phyloP scores from a whole-genome alignment of 2,888 invertebrate species.

The Xestia c-nigrum region DNA sequence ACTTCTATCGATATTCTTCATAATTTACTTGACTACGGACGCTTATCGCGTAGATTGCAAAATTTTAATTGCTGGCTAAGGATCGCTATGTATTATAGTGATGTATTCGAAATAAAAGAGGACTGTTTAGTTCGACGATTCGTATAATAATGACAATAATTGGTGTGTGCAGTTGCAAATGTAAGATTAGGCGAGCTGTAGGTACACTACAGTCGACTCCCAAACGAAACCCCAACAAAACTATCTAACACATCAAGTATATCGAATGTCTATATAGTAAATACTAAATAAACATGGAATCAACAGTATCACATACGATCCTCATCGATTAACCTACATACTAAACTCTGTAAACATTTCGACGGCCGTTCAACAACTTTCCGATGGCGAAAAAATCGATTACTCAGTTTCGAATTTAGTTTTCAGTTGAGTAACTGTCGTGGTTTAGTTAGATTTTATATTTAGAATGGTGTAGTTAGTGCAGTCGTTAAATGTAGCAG shows the following conservation, averaged over 20 bases:
- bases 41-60: no score
- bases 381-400: slow-evolving; percentile 57
- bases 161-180: no score
- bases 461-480: slow-evolving; percentile 16
- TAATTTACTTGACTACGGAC: no score
- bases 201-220: no score
- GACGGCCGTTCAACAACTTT: slow-evolving; percentile 46
- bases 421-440: slow-evolving; percentile 26
- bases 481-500: slow-evolving; percentile 29
- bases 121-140: no score
- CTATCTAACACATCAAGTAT: slow-evolving; percentile 16
- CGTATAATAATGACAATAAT: no score
- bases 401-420: slow-evolving; percentile 33
- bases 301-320: slow-evolving; percentile 30
- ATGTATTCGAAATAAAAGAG: no score
- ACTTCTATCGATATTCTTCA: no score
- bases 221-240: background rate
- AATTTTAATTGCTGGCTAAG: no score
- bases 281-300: background rate
- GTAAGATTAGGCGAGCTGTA: no score
- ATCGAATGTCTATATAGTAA: slow-evolving; percentile 25
- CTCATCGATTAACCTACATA: slow-evolving; percentile 70
- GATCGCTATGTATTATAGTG: no score
- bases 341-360: slow-evolving; percentile 64
- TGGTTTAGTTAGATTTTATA: slow-evolving; percentile 24